phyloP scores from a whole-genome alignment of 1,140 invertebrate genomes.

The Chrysomallon squamiferum region DNA sequence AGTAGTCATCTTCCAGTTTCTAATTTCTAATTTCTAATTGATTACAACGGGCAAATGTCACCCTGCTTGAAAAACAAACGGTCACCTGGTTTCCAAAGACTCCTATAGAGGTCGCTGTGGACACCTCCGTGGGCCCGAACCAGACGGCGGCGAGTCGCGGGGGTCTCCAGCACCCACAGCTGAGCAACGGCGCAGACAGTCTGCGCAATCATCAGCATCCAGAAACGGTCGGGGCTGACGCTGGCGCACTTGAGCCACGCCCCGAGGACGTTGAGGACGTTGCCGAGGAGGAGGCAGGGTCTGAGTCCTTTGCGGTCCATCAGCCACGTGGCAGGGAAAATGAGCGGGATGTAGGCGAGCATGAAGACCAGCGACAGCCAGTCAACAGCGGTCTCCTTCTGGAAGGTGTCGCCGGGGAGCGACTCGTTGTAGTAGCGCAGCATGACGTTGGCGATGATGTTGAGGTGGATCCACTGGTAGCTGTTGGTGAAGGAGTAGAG shows the following conservation, averaged over 20 bases:
- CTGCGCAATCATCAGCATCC: constrained; percentile 75
- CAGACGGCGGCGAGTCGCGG: constrained; percentile 91
- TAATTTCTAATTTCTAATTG: no score
- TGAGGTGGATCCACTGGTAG: constrained; percentile 69
- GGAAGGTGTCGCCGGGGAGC: constrained; percentile 34
- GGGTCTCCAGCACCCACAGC: constrained; percentile 93
- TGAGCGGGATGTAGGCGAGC: constrained; percentile 91
- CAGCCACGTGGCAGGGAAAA: constrained; percentile 92
- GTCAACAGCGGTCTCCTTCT: constrained; percentile 73
- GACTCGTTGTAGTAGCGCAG: constrained; percentile 51
- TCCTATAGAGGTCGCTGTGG: constrained; percentile 94
- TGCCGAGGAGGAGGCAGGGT: constrained; percentile 81
- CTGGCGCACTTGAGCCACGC: constrained; percentile 92
- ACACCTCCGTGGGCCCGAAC: constrained; percentile 93
- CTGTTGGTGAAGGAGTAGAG: constrained; percentile 85
- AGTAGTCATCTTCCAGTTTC: no score
- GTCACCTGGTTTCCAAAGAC: constrained; percentile 99
- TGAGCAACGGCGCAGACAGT: constrained; percentile 81
- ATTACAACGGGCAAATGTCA: no score
- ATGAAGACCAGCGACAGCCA: constrained; percentile 97
- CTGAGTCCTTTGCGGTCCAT: constrained; percentile 86
- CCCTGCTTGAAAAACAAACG: no score
- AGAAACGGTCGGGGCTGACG: constrained; percentile 76
- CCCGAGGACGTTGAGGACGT: constrained; percentile 83
- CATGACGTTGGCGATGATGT: constrained; percentile 60